Base-by-base conservation (phyloP, 1,140 invertebrate genomes). In the Formica exsecta region DNA sequence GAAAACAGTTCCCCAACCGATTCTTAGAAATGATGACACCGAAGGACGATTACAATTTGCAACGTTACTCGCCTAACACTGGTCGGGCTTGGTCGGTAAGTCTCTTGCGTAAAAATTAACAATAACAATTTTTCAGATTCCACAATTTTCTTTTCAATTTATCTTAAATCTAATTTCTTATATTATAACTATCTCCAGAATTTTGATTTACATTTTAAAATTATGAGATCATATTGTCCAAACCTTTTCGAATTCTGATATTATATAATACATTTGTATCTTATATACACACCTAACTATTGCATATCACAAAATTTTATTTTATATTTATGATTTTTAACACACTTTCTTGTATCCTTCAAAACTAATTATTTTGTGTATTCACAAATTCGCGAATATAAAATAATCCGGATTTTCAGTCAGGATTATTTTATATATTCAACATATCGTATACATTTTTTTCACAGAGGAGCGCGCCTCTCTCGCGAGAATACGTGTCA, bases 41-140 rank as follows among this genome's bases (percentile, higher is more conserved):
- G 90, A 87, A 87, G 68, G 90, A 92, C n/a, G 90, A 92, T 22
- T 85, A 86, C 38, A 81, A 79, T 44, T 87, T 87, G 13, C 73
- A 85, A 8, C 92, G 90, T 66, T 92, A 93, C 0, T 11, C 91
- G 29, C 76, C 90, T 8, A 90, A 92, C 51, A 86, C 90, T 51
- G 90, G 88, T 25, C 86, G 91, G 29, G 71, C 85, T 11, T 91
- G 93, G 84, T 89, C 91, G 89, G 93, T 94, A 62, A 91, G 92
- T 92, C 71, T 29, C 16, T 59, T 74, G 22, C 9, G 11, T 57
- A 54, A 59, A 73, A 54, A 22, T 25, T 13, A 32, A 36, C n/a
- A 16, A 29, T 51, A 25, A 6, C 11, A 54, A 3, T 81, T 59
- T 29, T 1, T 41, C 22, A 41, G 16, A 54, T 61, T 75, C 13